These are phyloP conservation scores for Shinisaurus crocodilurus DNA, from an alignment of 2,113 vertebrate genomes.

Conservation along the genomic window DNA sequence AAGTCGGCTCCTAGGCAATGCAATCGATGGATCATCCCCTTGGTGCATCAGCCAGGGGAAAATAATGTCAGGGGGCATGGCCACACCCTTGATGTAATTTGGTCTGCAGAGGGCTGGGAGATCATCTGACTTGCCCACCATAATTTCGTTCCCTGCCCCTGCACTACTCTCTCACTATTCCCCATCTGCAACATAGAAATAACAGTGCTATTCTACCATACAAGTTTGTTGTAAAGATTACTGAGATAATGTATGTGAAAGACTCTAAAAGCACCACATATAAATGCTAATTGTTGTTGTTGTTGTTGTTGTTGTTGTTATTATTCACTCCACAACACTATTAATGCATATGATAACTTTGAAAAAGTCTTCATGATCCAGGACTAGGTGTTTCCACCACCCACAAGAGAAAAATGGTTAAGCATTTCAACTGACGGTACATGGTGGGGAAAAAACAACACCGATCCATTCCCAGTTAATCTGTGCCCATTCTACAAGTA, in stretches of 20 bases:
- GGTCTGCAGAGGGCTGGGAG: too few species aligned
- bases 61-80: too few species aligned
- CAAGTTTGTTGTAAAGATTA: neutral
- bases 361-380: neutral
- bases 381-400: conserved; percentile 4
- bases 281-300: neutral
- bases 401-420: conserved; percentile 39
- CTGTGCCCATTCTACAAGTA: conserved; percentile 63
- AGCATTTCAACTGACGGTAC: conserved; percentile 5
- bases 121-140: too few species aligned
- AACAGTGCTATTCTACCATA: neutral
- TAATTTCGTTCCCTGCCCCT: too few species aligned
- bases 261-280: neutral
- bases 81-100: too few species aligned
- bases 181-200: neutral
- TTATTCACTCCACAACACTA: neutral
- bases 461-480: conserved; percentile 60
- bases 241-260: neutral
- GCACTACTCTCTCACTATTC: neutral
- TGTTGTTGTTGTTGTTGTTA: neutral
- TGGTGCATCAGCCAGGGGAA: too few species aligned
- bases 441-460: conserved; percentile 33
- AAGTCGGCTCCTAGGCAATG: too few species aligned
- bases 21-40: too few species aligned
- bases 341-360: neutral